Percentiles rank a stretch among this genome's conserved stretches.
Evolutionary conservation across 2,113 vertebrate genomes (phyloP).

Genomic region (Hystrix brachyura): DNA sequence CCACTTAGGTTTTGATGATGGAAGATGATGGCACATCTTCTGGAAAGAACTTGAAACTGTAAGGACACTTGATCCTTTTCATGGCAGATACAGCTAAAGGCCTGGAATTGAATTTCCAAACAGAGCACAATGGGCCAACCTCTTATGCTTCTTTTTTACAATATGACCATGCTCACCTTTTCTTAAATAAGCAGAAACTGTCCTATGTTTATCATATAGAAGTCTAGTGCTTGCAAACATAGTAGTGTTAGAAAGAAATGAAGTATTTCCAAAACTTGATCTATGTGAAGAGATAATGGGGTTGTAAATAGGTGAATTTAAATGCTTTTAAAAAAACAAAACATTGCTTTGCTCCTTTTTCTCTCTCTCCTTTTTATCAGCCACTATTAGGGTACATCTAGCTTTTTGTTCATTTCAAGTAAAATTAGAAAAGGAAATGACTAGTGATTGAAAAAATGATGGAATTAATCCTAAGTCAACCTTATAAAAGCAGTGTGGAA

Average conservation of each 20-base stretch:
- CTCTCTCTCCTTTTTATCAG: not conserved
- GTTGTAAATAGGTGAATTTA: not conserved
- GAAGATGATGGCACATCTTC: conserved; percentile 57
- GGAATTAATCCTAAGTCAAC: not conserved
- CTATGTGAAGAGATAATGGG: not conserved
- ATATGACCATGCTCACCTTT: not conserved
- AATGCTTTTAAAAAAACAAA: not conserved
- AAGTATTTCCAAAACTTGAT: not conserved
- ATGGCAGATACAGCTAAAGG: not conserved
- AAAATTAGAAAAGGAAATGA: not conserved
- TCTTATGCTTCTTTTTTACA: not conserved
- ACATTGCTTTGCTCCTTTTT: not conserved
- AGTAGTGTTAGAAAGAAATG: not conserved
- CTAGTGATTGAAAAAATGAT: not conserved
- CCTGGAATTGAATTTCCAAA: conserved; percentile 14
- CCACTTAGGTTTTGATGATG: conserved; percentile 53
- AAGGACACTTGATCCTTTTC: conserved; percentile 41
- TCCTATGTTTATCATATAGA: not conserved
- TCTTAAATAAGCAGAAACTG: not conserved
- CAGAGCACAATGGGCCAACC: not conserved
- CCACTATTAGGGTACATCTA: not conserved
- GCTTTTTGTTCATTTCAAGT: not conserved
- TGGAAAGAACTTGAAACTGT: conserved; percentile 29
- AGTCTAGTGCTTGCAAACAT: not conserved
- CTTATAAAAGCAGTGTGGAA: not conserved